phyloP scores from a whole-genome alignment of 64 coral and sea anemone genomes.

The Actinia tenebrosa region DNA sequence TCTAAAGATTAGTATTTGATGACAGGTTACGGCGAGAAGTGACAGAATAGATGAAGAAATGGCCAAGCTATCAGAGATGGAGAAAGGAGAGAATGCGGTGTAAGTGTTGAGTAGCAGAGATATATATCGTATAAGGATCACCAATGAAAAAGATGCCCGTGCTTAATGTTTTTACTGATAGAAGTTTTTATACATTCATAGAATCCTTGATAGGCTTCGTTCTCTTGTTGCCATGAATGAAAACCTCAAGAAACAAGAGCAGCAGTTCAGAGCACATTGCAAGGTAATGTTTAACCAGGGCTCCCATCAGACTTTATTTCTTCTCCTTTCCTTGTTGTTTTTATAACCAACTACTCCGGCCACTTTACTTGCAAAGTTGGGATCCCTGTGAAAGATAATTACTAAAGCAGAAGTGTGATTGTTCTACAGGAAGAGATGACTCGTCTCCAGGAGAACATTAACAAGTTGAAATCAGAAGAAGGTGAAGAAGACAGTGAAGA shows the following conservation, averaged over 20 bases:
- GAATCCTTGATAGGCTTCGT: conserved; percentile 85
- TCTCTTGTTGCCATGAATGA: conserved; percentile 98
- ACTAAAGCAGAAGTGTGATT: background rate
- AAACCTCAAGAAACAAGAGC: conserved; percentile 94
- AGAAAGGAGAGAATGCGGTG: conserved; percentile 89
- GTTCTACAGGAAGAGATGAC: conserved; percentile 82
- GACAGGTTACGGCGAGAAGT: conserved; percentile 52
- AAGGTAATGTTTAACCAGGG: conserved; percentile 52
- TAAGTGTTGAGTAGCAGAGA: conserved; percentile 2
- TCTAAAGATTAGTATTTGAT: background rate
- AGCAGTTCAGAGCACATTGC: conserved; percentile 93
- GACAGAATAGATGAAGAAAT: conserved; percentile 93
- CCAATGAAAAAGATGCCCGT: too few species aligned
- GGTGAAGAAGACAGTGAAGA: conserved; percentile 87
- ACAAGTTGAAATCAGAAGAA: conserved; percentile 88
- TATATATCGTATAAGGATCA: too few species aligned
- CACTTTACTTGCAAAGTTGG: too few species aligned
- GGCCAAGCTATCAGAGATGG: conserved; percentile 88
- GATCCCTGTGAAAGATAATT: too few species aligned
- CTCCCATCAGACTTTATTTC: background rate
- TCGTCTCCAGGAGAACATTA: conserved; percentile 82
- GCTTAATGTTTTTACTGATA: background rate
- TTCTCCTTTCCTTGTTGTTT: background rate
- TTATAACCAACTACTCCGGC: too few species aligned
- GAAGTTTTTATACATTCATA: conserved; percentile 8